Evolutionary conservation across 1,140 invertebrate genomes (phyloP), one percentile per base, ranked within the genome.

Genomic region (Pemphigus obesinymphae): DNA sequence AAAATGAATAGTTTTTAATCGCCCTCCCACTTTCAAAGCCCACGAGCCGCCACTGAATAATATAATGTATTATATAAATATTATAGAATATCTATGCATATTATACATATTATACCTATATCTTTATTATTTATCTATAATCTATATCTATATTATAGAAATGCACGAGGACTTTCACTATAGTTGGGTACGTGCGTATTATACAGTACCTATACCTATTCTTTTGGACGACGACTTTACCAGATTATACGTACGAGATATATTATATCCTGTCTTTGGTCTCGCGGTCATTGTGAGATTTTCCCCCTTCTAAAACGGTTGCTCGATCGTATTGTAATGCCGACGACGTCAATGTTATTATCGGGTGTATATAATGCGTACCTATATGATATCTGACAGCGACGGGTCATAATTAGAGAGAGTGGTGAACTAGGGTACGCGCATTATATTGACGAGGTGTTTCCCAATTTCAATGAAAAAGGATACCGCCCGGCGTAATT

Each of bases 381-480:
- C 48, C 0, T 37, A 20, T 43, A 70, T 11, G 37, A 45, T 70
- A 70, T 40, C 40, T 29, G 37, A 70, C 40, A 70, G 23, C 68
- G 40, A 70, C 37, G 68, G 68, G 37, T 70, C 68, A 17, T 70
- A 45, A 70, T 70, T 70, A 17, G 68, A 26, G 37, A 43, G 37
- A 23, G 63, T 68, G n/a, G 37, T 26, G 23, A 70, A 70, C 68
- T 23, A 45, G 40, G 68, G 37, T 70, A 68, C 6, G 15, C 10
- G 11, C 37, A 40, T 45, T 26, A 70, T 70, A 43, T 70, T 17
- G 68, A 70, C 40, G 68, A 70, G 68, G 68, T 70, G 68, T 70
- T 70, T 70, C 68, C 68, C 68, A 70, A 70, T 70, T 70, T 70
- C 68, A 70, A 70, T 70, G 68, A 70, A 70, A 70, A 70, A 70